phyloP scores from a whole-genome alignment of 1,140 invertebrate genomes.

The Drosophila varians region DNA sequence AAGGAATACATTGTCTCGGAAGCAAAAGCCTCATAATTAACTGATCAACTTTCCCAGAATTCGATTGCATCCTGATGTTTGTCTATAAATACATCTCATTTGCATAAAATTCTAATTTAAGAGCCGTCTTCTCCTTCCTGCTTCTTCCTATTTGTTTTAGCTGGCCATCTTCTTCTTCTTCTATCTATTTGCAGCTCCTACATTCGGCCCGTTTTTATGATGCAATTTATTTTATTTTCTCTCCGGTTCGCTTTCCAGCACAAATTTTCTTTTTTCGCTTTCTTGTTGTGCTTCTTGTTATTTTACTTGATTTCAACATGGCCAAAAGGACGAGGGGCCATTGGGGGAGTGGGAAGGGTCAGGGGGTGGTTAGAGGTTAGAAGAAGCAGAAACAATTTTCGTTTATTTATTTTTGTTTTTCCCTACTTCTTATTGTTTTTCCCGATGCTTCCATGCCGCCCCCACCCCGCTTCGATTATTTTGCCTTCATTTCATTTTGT shows the following conservation, averaged over 20 bases:
- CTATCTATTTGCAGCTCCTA: constrained; percentile 6
- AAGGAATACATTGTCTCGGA: neutral
- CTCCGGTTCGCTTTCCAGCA: constrained; percentile 62
- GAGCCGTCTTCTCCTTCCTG: constrained; percentile 39
- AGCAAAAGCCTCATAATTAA: constrained; percentile 21
- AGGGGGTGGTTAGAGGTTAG: neutral
- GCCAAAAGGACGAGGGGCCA: constrained; percentile 38
- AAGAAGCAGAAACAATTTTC: constrained; percentile 48
- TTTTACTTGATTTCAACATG: constrained; percentile 64
- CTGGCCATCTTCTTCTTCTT: constrained; percentile 3
- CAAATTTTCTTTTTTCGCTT: constrained; percentile 65
- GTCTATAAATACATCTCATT: constrained; percentile 71
- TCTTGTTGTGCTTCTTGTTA: constrained; percentile 57
- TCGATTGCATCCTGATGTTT: constrained; percentile 30
- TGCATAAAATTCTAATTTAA: constrained; percentile 82
- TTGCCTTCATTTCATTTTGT: constrained; percentile 53
- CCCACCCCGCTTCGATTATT: constrained; percentile 60
- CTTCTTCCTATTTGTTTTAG: constrained; percentile 47
- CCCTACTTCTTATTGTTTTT: constrained; percentile 49
- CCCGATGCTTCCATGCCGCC: constrained; percentile 11
- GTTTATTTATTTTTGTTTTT: constrained; percentile 56
- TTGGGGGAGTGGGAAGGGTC: too few relatives aligned
- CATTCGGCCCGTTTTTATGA: constrained; percentile 60
- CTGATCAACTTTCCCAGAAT: constrained; percentile 14
- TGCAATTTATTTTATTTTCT: constrained; percentile 81